Base-by-base conservation (phyloP, 2,888 invertebrate genomes). In the Apomyelois bistriatella region DNA sequence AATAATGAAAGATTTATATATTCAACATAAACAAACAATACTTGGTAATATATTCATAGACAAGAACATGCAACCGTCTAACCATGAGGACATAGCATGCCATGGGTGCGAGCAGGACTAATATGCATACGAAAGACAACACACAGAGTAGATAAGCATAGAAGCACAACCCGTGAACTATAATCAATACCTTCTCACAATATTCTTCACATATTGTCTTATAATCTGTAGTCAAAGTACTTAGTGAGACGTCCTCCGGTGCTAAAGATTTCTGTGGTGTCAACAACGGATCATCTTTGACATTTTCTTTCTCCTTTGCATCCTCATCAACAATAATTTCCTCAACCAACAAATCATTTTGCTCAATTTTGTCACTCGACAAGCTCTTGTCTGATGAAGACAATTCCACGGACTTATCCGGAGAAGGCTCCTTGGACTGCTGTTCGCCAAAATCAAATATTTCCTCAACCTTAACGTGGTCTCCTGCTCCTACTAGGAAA, bases 121-220 rank as follows among this genome's bases (percentile, higher is more conserved):
- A 56, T 49, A 67, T 56, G 58, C 63, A 70, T 56, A 67, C 55
- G 55, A 66, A 48, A 16, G 63, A 58, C 36, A 62, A 48, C 40
- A 53, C 58, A 53, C 51, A 64, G 38, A 71, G 48, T 53, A 74
- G 53, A 54, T 65, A 74, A 50, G 70, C 56, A 56, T 65, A 70
- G 50, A 72, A 66, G 55, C 71, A 72, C 56, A 72, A 58, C 53
- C 68, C 65, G 52, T 71, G 68, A n/a, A 58, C 49, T 43, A 67
- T 32, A 54, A 62, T 52, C 61, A 83, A 72, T 87, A 95, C 95
- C 91, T 94, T 94, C 52, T 80, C 91, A 48, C 93, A 92, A 74
- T 93, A 94, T 57, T 94, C 93, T 63, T 94, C 94, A 69, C 94
- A 92, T 52, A 94, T 90, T 13, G 94, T 94, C 71, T 93, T 93